phyloP scores from a whole-genome alignment of 2,113 vertebrate genomes.

The Ellobius talpinus region DNA sequence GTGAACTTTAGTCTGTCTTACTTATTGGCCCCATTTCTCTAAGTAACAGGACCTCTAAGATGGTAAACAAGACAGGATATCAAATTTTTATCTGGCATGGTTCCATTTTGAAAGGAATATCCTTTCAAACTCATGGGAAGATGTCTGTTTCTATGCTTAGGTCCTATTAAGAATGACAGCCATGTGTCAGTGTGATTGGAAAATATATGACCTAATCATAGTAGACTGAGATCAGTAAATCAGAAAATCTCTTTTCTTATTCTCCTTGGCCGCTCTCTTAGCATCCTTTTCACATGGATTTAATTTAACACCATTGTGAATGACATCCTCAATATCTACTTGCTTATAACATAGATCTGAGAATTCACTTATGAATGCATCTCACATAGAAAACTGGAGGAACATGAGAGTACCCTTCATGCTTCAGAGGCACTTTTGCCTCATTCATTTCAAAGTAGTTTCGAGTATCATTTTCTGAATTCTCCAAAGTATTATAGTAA shows the following conservation, averaged over 20 bases:
- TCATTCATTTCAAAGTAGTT: background rate
- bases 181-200: too few relatives aligned
- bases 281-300: background rate
- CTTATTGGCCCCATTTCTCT: background rate
- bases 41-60: background rate
- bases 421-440: background rate
- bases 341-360: background rate
- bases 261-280: background rate
- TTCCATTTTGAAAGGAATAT: background rate
- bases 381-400: background rate
- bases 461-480: background rate
- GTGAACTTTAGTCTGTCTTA: background rate
- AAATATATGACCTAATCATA: background rate
- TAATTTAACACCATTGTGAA: background rate
- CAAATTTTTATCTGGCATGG: background rate
- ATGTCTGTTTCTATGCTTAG: background rate
- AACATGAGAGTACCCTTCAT: background rate
- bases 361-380: background rate
- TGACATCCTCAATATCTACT: background rate
- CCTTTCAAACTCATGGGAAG: background rate
- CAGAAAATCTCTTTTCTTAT: background rate
- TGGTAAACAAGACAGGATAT: background rate
- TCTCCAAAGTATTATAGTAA: background rate
- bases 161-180: background rate
- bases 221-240: rapidly evolving